Evolutionary conservation across 2,113 vertebrate species (phyloP), one percentile per base, ranked within the genome.

Genomic region (Oceanodroma tethys): DNA sequence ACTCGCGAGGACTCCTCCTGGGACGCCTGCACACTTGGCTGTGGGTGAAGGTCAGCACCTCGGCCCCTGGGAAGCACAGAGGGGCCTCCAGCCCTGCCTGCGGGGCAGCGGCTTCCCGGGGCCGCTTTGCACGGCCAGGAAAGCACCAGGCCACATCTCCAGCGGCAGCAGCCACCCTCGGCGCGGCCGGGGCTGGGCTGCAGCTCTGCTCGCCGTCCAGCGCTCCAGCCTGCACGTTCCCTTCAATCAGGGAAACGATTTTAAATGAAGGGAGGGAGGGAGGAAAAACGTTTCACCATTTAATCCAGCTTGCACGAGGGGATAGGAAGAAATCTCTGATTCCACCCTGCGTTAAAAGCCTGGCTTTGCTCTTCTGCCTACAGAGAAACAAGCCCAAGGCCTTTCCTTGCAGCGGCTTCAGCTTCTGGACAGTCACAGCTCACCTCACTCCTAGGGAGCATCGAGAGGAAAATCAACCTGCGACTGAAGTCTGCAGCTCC

Each of bases 1-100:
- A 9, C 60, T 14, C 19, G 0, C 0, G 7, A 60, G 26, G 40
- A 38, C 36, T 36, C 48, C 52, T 52, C 4, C 0, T 2, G 62
- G 76, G 38, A 47, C 75, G 38, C 16, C 55, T 20, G 53, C 12
- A 1, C 1, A 4, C n/a, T 43, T 14, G 9, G 36, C 71, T 74
- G 32, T 3, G 48, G 59, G 45, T 30, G 5, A 42, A 30, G 66
- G 22, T 38, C 36, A 60, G 21, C 2, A 2, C 38, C 45, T 45
- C 2, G 0, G 38, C 43, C 30, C 43, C 78, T 48, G 50, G 59
- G 63, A 50, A 32, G 56, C 50, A 29, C 14, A 45, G 67, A 4
- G 1, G 13, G 9, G 26, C 1, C 47, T 16, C 55, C 55, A 89
- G 59, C 43, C n/a, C 58, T 59, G 66, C 55, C 42, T 53, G 71